Conservation (phyloP, 2,888 invertebrate species). For the Griposia aprilina region DNA sequence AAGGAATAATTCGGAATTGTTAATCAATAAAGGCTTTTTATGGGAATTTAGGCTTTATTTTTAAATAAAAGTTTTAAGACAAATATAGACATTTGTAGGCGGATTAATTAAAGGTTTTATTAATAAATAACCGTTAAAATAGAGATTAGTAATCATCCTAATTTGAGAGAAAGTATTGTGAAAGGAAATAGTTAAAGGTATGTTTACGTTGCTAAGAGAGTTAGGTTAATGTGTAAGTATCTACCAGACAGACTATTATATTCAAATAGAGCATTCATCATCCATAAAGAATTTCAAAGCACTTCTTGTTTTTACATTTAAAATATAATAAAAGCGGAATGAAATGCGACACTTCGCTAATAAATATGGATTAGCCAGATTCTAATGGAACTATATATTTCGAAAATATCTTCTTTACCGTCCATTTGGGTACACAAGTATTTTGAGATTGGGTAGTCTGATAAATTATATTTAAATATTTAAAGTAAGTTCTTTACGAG, state of each 20-base stretch:
- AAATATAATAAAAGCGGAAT: conserved; percentile 33
- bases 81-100: conserved; percentile 37
- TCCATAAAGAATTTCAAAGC: conserved; percentile 6
- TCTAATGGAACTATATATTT: conserved; percentile 17
- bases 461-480: conserved; percentile 4
- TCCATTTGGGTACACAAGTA: neutral
- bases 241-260: neutral
- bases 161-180: conserved; percentile 19
- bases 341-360: conserved; percentile 48
- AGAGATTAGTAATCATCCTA: neutral
- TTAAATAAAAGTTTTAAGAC: conserved; percentile 15
- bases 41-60: conserved; percentile 39
- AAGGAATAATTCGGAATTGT: conserved; percentile 49
- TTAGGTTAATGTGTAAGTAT: neutral
- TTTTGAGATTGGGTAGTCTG: neutral
- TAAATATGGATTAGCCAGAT: conserved; percentile 52
- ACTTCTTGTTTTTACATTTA: conserved; percentile 19
- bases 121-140: conserved; percentile 11
- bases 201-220: neutral
- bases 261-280: neutral
- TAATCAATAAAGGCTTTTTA: conserved; percentile 48
- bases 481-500: conserved; percentile 3
- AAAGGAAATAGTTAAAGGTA: neutral
- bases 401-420: conserved; percentile 3
- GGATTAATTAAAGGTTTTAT: conserved; percentile 41